These are phyloP conservation scores for Crotalus helleri DNA, from an alignment of 2,113 vertebrate species.

Conservation along the genomic window DNA sequence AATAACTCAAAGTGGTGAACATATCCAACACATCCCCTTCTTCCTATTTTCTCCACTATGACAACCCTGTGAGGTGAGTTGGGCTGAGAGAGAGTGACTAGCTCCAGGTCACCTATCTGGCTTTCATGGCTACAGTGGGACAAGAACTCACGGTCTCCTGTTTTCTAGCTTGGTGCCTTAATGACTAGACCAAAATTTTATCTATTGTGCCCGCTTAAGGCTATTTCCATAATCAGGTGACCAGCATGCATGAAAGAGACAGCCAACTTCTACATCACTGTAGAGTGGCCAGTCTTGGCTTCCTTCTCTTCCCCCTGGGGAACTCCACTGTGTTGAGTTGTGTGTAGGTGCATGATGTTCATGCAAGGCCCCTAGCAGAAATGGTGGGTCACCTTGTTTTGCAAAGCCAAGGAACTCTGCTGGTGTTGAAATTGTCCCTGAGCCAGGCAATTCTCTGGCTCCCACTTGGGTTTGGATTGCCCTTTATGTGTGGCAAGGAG, in stretches of 20 bases:
- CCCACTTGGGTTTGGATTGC: background rate
- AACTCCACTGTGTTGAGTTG: background rate
- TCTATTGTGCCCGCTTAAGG: background rate
- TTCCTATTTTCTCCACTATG: background rate
- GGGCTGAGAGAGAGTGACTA: background rate
- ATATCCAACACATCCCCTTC: background rate
- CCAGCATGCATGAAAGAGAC: background rate
- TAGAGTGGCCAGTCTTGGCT: background rate
- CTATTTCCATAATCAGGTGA: background rate
- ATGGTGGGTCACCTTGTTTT: background rate
- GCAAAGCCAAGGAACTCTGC: background rate
- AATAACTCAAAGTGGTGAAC: background rate
- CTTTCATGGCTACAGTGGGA: background rate
- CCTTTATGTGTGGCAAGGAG: background rate
- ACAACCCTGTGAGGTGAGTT: background rate
- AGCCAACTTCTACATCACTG: too few relatives aligned
- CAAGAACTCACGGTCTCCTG: background rate
- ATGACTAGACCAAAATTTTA: background rate
- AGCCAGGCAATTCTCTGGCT: background rate
- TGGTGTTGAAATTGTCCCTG: background rate
- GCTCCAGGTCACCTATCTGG: background rate
- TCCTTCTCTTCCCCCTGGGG: background rate
- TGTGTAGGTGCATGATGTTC: background rate
- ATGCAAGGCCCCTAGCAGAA: background rate
- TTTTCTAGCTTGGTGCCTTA: background rate